Percentiles rank a stretch among this genome's conserved stretches.
Evolutionary conservation across 2,888 invertebrate genomes (phyloP).

Genomic region (Campopleginae sp.): DNA sequence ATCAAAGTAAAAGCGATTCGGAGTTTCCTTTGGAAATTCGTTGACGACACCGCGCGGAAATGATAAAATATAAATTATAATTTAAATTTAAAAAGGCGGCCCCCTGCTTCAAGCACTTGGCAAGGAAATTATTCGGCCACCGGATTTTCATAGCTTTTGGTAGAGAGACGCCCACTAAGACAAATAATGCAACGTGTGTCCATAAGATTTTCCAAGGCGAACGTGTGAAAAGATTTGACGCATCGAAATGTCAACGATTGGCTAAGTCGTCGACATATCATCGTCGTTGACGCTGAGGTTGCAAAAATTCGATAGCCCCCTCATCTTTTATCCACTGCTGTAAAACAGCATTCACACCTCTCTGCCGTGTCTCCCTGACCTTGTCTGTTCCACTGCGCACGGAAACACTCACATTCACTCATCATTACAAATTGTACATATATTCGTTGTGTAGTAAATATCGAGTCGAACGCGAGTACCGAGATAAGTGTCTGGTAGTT

Average conservation of each 20-base stretch:
- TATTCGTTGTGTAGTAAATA: constrained; percentile 4
- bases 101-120: no score
- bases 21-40: neutral
- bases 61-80: no score
- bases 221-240: constrained; percentile 30
- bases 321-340: constrained; percentile 53
- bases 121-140: neutral
- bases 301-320: constrained; percentile 44
- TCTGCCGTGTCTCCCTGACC: neutral
- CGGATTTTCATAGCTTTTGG: neutral
- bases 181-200: neutral
- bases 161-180: neutral
- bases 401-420: constrained; percentile 12
- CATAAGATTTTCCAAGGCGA: neutral
- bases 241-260: constrained; percentile 52
- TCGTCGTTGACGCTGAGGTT: constrained; percentile 53
- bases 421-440: constrained; percentile 2
- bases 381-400: neutral
- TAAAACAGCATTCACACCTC: constrained; percentile 36
- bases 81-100: no score
- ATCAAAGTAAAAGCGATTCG: no score
- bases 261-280: constrained; percentile 19
- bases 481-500: constrained; percentile 14
- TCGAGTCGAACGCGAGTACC: constrained; percentile 24
- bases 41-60: no score